Conservation (phyloP, 35 echinoderm and acorn worm genomes). For the Apostichopus parvimensis region DNA sequence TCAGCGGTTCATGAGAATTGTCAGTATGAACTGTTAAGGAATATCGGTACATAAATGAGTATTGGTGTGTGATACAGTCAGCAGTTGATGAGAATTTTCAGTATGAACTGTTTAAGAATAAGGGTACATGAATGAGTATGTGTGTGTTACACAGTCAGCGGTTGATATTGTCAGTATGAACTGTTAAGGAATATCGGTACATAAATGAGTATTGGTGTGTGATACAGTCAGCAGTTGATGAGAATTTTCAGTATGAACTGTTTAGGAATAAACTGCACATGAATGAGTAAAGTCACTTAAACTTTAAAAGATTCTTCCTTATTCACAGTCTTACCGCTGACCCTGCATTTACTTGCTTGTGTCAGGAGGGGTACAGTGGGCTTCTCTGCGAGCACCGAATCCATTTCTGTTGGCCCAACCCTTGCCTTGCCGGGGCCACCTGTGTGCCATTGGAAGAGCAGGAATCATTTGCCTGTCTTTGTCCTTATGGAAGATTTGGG, state of each 20-base stretch:
- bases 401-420: constrained; percentile 65
- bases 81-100: too few relatives aligned
- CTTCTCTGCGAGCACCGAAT: constrained; percentile 62
- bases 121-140: constrained; percentile 61
- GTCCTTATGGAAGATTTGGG: constrained; percentile 82
- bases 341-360: constrained; percentile 58
- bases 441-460: constrained; percentile 64
- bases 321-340: constrained; percentile 45
- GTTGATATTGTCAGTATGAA: constrained; percentile 51
- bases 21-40: too few relatives aligned
- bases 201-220: constrained; percentile 53
- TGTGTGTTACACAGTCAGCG: too few relatives aligned
- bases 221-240: too few relatives aligned
- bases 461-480: constrained; percentile 70
- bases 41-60: too few relatives aligned
- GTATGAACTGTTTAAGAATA: too few relatives aligned
- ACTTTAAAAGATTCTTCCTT: too few relatives aligned
- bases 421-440: constrained; percentile 66
- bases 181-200: constrained; percentile 68
- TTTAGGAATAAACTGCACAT: constrained; percentile 64
- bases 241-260: constrained; percentile 53
- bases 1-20: not conserved
- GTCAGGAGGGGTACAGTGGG: constrained; percentile 52
- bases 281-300: constrained; percentile 54
- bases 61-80: constrained; percentile 53